Conservation (phyloP, 2,113 vertebrate species). For the Perca schrenkii region DNA sequence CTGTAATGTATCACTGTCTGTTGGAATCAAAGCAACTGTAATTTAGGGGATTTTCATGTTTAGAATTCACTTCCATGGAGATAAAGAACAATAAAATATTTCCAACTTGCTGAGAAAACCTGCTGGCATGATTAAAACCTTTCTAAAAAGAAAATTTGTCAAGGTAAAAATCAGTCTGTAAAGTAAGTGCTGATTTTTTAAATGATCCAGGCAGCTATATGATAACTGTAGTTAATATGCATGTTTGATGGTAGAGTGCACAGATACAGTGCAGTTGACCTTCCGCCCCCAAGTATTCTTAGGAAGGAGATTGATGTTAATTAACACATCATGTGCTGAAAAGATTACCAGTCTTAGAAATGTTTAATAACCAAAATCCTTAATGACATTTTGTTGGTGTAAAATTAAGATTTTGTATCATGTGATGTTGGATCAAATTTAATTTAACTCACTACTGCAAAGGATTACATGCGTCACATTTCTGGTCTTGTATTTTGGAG, state of each 20-base stretch:
- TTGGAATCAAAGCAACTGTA: not conserved
- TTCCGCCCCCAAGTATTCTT: not conserved
- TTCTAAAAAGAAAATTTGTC: not conserved
- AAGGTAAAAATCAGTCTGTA: not conserved
- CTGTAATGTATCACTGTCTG: not conserved
- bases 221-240: not conserved
- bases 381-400: not conserved
- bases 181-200: constrained; percentile 2
- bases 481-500: not conserved
- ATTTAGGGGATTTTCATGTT: not conserved
- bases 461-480: not conserved
- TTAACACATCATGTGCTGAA: not conserved
- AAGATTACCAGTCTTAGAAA: not conserved
- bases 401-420: not conserved
- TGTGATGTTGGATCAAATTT: too few relatives aligned
- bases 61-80: not conserved
- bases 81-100: not conserved
- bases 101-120: not conserved
- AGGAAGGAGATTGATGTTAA: not conserved
- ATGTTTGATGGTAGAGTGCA: not conserved
- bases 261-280: not conserved
- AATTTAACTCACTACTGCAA: not conserved
- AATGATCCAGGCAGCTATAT: not conserved
- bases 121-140: not conserved
- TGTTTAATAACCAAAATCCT: not conserved